These are phyloP conservation scores for Falco peregrinus DNA, from an alignment of 2,797 vertebrate species.

Conservation along the genomic window DNA sequence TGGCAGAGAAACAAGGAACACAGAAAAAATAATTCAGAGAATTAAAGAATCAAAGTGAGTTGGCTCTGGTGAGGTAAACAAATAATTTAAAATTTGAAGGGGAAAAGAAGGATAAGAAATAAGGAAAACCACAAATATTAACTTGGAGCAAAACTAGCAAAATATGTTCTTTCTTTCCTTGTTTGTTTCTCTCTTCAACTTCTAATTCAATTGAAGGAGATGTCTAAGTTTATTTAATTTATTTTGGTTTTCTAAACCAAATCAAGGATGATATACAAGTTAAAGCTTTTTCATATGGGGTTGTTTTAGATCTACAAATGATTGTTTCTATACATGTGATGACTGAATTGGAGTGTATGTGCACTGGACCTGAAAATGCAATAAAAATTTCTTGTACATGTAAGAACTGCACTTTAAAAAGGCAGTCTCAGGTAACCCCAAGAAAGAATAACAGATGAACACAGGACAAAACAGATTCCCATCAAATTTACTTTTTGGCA, in stretches of 20 bases:
- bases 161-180: background rate
- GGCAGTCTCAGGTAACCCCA: background rate
- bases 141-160: background rate
- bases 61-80: background rate
- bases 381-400: background rate
- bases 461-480: background rate
- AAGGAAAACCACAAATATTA: background rate
- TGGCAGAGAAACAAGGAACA: slow-evolving; percentile 1
- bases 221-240: background rate
- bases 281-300: background rate
- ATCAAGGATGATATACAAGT: background rate
- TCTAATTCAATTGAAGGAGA: fast-evolving
- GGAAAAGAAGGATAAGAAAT: background rate
- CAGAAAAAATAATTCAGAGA: slow-evolving; percentile 7
- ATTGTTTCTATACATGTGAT: background rate
- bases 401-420: background rate
- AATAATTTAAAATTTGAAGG: background rate
- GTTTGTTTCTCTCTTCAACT: background rate
- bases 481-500: background rate
- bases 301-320: background rate
- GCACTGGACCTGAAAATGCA: background rate
- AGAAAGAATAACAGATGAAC: background rate
- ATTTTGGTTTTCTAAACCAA: background rate
- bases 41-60: slow-evolving; percentile 4
- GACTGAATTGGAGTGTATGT: background rate